Base-by-base conservation (phyloP, 2,797 vertebrate species). In the Pangasius sanitwongsei region DNA sequence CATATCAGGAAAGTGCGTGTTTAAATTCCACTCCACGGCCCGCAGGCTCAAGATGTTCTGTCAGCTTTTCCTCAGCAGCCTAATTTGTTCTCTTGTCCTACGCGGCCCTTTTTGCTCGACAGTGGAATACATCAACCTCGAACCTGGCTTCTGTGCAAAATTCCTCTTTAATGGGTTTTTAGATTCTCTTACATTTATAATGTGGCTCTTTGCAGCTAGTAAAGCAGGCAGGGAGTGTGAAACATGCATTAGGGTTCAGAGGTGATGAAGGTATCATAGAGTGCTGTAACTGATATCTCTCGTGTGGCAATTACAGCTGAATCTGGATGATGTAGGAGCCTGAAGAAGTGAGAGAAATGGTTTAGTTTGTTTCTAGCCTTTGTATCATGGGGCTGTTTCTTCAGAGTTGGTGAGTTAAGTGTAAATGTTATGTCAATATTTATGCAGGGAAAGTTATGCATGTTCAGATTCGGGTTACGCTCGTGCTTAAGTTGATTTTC, bases 51-150 rank as follows among this genome's bases (percentile, higher is more conserved):
- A 82, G 65, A 86, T 72, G 75, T 87, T 53, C 78, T 63, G 81
- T 50, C 83, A 87, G 82, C 72, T 80, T 72, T 88, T 85, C 23
- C n/a, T 80, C 81, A 80, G 70, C 23, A 87, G 65, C 82, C 74
- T 88, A 63, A 85, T 89, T 89, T 90, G 80, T 80, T 80, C 63
- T 80, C 80, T 69, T 87, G 87, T 86, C 80, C 78, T 85, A 4
- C 50, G 83, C 48, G 78, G 77, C 41, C 65, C 55, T n/a, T 50
- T 81, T 50, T 2, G 25, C 78, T 77, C 75, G 84, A 88, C 78
- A 61, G 55, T n/a, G 53, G 85, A 84, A 84, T 88, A 83, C 63
- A 90, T 90, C 63, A 87, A 34, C 78, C 67, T 48, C 8, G 20
- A 83, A 80, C 41, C 41, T 50, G 61, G 72, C 61, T 85, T 85